Conservation (phyloP, 2,888 invertebrate species). For the Caenorhabditis sp. region DNA sequence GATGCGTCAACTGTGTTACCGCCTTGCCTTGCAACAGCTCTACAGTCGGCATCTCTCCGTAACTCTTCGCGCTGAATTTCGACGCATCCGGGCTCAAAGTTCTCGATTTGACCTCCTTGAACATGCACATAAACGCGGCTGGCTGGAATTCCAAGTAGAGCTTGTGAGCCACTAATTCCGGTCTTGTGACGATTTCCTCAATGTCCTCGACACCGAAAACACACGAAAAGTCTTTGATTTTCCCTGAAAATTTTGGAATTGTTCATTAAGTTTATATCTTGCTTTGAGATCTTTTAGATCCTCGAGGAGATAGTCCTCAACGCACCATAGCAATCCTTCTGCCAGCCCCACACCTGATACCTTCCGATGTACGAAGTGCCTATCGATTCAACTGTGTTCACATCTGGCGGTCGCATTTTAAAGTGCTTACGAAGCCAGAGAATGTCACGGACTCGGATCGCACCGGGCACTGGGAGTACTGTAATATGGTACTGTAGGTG, state of each 20-base stretch:
- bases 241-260: too few relatives aligned
- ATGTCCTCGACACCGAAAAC: constrained; percentile 71
- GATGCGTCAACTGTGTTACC: constrained; percentile 65
- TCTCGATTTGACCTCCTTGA: constrained; percentile 64
- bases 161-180: constrained; percentile 71
- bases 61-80: constrained; percentile 65
- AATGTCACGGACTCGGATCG: constrained; percentile 64
- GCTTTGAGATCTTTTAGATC: too few relatives aligned
- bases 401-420: constrained; percentile 50
- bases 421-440: constrained; percentile 65
- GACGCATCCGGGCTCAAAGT: constrained; percentile 33
- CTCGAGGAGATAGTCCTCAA: background rate
- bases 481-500: too few relatives aligned
- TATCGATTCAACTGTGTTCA: constrained; percentile 58
- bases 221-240: constrained; percentile 66
- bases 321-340: constrained; percentile 60
- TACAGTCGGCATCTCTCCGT: constrained; percentile 71
- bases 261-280: too few relatives aligned
- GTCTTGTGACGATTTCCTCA: constrained; percentile 63
- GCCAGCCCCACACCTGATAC: constrained; percentile 71
- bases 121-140: constrained; percentile 70
- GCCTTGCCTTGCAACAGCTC: constrained; percentile 65
- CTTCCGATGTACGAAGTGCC: constrained; percentile 68
- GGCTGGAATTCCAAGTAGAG: constrained; percentile 70
- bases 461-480: constrained; percentile 67